These are phyloP conservation scores for Brenthis hecate DNA, from an alignment of 2,888 invertebrate genomes.

Conservation along the genomic window DNA sequence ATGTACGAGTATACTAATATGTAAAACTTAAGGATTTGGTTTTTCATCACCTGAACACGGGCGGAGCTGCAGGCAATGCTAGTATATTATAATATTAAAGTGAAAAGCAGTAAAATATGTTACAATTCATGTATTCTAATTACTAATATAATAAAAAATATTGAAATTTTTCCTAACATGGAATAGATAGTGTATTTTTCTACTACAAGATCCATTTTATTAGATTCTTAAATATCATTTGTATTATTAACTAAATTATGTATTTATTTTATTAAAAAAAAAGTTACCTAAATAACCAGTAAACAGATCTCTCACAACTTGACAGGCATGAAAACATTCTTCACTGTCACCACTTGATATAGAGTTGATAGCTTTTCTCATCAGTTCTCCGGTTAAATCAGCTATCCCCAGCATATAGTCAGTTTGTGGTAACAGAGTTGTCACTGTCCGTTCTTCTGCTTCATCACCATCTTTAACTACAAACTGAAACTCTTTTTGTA, in stretches of 20 bases:
- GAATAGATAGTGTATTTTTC: no score
- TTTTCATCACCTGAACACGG: no score
- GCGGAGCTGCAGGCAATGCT: no score
- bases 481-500: slow-evolving; percentile 81
- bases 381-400: slow-evolving; percentile 94
- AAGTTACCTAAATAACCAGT: slow-evolving; percentile 83
- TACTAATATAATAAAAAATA: no score
- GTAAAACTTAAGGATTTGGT: no score
- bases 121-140: no score
- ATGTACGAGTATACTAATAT: no score
- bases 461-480: slow-evolving; percentile 46
- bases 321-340: slow-evolving; percentile 87
- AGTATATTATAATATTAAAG: no score
- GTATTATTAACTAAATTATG: neutral
- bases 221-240: neutral
- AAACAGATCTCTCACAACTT: slow-evolving; percentile 86
- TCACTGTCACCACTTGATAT: slow-evolving; percentile 88
- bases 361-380: slow-evolving; percentile 93
- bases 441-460: slow-evolving; percentile 48
- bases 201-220: no score
- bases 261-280: slow-evolving; percentile 33
- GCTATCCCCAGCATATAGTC: slow-evolving; percentile 90
- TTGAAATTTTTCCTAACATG: no score
- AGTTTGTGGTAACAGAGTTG: slow-evolving; percentile 67
- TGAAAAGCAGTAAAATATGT: no score